Conservation (phyloP, 2,888 invertebrate genomes). For the Noctua pronuba region DNA sequence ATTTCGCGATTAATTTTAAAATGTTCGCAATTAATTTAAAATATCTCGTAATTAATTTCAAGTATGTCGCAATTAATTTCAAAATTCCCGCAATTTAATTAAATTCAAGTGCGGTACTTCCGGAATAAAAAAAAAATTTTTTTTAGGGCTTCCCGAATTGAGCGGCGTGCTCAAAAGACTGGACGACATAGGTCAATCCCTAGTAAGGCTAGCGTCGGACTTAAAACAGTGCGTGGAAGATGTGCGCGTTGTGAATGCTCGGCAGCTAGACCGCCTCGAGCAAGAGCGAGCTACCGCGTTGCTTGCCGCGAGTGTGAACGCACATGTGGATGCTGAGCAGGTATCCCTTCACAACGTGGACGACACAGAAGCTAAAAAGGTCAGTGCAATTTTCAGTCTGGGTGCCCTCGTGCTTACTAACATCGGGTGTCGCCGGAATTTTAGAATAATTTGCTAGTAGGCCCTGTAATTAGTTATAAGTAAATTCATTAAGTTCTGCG, state of each 20-base stretch:
- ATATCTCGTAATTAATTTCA: not conserved
- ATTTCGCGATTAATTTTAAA: not conserved
- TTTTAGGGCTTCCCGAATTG: slow-evolving; percentile 80
- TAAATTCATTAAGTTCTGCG: not conserved
- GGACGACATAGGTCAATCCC: slow-evolving; percentile 93
- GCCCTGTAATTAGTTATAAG: not conserved
- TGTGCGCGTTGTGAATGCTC: slow-evolving; percentile 91
- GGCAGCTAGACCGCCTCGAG: slow-evolving; percentile 91
- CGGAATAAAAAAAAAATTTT: not conserved
- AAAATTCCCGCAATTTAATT: not conserved
- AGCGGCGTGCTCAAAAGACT: slow-evolving; percentile 91
- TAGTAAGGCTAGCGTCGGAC: slow-evolving; percentile 92
- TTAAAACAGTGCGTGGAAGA: slow-evolving; percentile 94
- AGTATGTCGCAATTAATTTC: not conserved
- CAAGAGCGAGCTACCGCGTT: slow-evolving; percentile 93
- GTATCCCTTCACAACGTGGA: slow-evolving; percentile 85
- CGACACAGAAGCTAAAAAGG: slow-evolving; percentile 94
- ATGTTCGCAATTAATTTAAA: not conserved
- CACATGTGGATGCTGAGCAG: slow-evolving; percentile 91
- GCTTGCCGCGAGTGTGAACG: slow-evolving; percentile 92
- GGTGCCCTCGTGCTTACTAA: slow-evolving; percentile 8
- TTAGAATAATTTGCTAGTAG: not conserved
- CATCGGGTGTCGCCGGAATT: not conserved
- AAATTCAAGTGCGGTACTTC: not conserved
- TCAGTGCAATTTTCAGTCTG: slow-evolving; percentile 72